Evolutionary conservation across 2,113 vertebrate species (phyloP), one percentile per base, ranked within the genome.

Genomic region (Gadus chalcogrammus): DNA sequence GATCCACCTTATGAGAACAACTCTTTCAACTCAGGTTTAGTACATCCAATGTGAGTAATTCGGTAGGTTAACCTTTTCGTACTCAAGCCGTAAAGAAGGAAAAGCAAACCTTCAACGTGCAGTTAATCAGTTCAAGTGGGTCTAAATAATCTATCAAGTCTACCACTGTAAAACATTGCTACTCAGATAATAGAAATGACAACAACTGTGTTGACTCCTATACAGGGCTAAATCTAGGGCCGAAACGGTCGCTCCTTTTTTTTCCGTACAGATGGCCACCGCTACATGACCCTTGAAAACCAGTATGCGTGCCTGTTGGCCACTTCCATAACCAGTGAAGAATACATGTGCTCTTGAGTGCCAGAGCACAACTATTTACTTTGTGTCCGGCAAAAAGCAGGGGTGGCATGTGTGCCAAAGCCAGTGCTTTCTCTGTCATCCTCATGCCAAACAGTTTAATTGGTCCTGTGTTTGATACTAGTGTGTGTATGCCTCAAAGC

Each of bases 371-470:
- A 74, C 79, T 80, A 73, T 78, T 69, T 35, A 24, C 66, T 73
- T 31, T 12, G 61, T 65, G 17, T 73, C 79, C 77, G 75, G 31
- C 77, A 82, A 75, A 70, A 71, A 52, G 67, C 55, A 42, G 55
- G 61, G 35, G n/a, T 5, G 27, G 55, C 72, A 64, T 66, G 64
- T 31, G 68, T 4, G 27, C 69, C 28, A 35, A 64, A 76, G 67
- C 67, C 79, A 60, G 74, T 73, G 66, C 77, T 75, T 65, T 35
- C 6, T n/a, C 6, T 24, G 28, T 22, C 9, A 15, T 74, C 67
- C 76, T 65, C 20, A 48, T 65, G 77, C 75, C 73, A 79, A 81
- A 68, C 68, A 80, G 80, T 84, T 85, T 80, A 79, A 86, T 86
- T 84, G 77, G 79, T 79, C 67, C 56, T 65, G 72, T 63, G 61